Conservation (phyloP, 2,113 vertebrate species). For the Alethe castanea region DNA sequence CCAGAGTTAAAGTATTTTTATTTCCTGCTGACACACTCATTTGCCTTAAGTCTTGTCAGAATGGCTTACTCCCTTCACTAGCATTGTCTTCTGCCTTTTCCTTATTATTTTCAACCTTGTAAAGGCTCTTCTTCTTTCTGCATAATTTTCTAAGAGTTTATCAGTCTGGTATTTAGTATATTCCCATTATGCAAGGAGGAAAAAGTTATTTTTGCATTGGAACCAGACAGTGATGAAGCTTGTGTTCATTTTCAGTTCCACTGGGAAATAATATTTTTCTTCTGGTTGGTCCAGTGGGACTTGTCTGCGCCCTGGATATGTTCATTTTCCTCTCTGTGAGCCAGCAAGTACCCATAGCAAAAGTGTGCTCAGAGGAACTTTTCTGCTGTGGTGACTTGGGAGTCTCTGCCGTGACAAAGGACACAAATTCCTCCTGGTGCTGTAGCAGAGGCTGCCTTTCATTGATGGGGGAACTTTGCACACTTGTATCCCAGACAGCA, state of each 20-base stretch:
- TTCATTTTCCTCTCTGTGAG: neutral
- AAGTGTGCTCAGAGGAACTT: neutral
- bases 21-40: neutral
- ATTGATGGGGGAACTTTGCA: neutral
- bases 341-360: neutral
- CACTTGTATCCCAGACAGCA: neutral
- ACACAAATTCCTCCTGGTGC: neutral
- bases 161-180: neutral
- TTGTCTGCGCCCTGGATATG: neutral
- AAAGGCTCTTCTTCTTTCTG: neutral
- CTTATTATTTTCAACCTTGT: neutral
- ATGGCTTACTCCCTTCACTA: neutral
- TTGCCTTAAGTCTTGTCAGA: neutral
- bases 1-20: neutral
- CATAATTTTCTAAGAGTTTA: neutral
- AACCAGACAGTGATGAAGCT: neutral
- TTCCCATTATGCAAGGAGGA: neutral
- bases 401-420: neutral
- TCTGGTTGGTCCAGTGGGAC: neutral
- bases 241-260: neutral
- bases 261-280: neutral
- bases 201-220: neutral
- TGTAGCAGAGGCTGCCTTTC: neutral
- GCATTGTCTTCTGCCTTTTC: neutral
- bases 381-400: neutral